A percentile compares a stretch with the other conserved stretches of the same genome.
These are phyloP conservation scores for Labia minor DNA, from an alignment of 2,888 invertebrate species.

Conservation along the genomic window DNA sequence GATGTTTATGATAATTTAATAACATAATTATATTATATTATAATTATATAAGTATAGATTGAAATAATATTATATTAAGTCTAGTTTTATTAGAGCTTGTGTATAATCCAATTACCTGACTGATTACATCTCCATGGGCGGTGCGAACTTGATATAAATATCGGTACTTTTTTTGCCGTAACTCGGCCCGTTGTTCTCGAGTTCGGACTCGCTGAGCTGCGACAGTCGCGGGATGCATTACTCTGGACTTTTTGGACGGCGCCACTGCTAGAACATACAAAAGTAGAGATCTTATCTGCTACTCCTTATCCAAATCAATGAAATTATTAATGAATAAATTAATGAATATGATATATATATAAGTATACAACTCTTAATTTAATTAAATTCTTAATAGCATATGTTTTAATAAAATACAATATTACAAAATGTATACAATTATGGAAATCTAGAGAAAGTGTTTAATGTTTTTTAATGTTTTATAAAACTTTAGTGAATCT, in stretches of 20 bases:
- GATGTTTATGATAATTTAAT: too few species aligned
- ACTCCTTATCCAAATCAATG: constrained; percentile 20
- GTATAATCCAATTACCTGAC: constrained; percentile 56
- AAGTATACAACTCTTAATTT: too few species aligned
- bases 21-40: too few species aligned
- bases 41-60: too few species aligned
- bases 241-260: constrained; percentile 39
- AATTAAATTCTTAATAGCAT: too few species aligned
- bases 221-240: constrained; percentile 32
- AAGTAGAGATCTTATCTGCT: not conserved
- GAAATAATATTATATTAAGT: constrained; percentile 17
- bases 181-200: constrained; percentile 65
- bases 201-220: constrained; percentile 44
- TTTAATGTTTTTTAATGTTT: too few species aligned
- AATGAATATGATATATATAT: too few species aligned
- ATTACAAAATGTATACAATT: too few species aligned
- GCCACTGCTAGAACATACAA: constrained; percentile 32
- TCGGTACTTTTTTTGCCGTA: constrained; percentile 81
- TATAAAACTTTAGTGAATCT: too few species aligned
- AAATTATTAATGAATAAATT: constrained; percentile 17
- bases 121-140: constrained; percentile 80
- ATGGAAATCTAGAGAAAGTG: too few species aligned
- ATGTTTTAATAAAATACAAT: too few species aligned
- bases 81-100: too few species aligned
- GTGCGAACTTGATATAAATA: constrained; percentile 86